Conservation (phyloP, 2,113 vertebrate genomes). For the Epinephelus lanceolatus region DNA sequence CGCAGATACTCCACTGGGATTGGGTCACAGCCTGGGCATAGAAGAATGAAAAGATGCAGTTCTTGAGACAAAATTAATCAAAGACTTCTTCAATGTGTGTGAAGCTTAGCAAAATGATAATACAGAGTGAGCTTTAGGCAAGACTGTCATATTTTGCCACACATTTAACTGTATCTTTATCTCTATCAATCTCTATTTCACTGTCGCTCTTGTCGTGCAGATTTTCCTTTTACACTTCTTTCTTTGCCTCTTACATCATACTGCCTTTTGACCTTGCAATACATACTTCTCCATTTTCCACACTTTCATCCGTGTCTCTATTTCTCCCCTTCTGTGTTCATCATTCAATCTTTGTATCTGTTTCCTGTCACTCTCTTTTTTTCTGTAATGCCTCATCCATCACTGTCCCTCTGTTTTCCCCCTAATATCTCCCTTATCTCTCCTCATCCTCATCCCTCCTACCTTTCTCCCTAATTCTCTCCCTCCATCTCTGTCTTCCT, state of each 20-base stretch:
- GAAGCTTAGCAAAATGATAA: background rate
- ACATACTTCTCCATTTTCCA: background rate
- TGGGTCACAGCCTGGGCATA: conserved; percentile 89
- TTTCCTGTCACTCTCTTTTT: conserved; percentile 15
- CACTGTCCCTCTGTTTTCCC: conserved; percentile 13
- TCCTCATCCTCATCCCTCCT: conserved; percentile 9
- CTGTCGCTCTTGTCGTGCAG: background rate
- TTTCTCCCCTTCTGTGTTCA: background rate
- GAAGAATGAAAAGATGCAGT: background rate
- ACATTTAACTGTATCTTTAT: background rate
- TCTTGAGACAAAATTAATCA: background rate
- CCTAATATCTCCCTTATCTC: conserved; percentile 24
- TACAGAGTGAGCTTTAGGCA: background rate
- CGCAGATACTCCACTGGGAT: conserved; percentile 96
- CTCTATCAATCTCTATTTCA: too few relatives aligned
- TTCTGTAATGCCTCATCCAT: conserved; percentile 32
- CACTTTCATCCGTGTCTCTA: conserved; percentile 2
- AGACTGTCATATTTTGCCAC: background rate
- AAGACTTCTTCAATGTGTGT: background rate
- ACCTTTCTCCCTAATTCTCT: conserved; percentile 38
- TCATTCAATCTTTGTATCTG: conserved; percentile 10
- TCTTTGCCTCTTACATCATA: background rate
- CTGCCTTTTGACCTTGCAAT: background rate
- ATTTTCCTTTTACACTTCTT: background rate
- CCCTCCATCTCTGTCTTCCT: conserved; percentile 56